Base-by-base conservation (phyloP, 2,113 vertebrate genomes). In the Pelecanoides urinatrix region DNA sequence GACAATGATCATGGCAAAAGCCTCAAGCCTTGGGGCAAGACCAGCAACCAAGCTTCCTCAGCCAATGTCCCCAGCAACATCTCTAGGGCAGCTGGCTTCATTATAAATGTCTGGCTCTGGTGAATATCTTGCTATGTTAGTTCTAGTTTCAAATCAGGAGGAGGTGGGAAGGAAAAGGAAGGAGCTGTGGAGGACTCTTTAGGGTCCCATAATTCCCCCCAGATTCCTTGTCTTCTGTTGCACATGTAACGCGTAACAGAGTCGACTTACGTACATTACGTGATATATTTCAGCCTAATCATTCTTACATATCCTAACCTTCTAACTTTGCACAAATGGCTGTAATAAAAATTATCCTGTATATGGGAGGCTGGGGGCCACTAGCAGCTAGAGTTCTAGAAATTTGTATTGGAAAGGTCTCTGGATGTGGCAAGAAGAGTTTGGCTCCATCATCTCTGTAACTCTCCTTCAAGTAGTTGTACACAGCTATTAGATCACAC, bases 201-300 rank as follows among this genome's bases (percentile, higher is more conserved):
- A 32, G 20, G 25, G 15, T 47, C 19, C 50, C 25, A 29, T 13
- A 71, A 27, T 32, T n/a, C n/a, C 16, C 34, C 27, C 29, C 17
- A 10, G 17, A 12, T 36, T 86, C 44, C 20, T 63, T 52, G 15
- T 34, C 38, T 81, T 63, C 50, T 38, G 7, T 45, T 65, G 56
- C 63, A 61, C 52, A 9, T 29, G 18, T 9, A 62, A 13, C 10
- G n/a, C 66, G 21, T 29, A 42, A 42, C 9, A 34, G 40, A 62
- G 30, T 3, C 67, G 40, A 25, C 4, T 47, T 30, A 12, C 0
- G 0, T 13, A 9, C 30, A 22, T 21, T 25, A 19, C 2, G 1
- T 17, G 26, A 73, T 27, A 7, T 36, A 55, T 61, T 72, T 73
- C 52, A 84, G 38, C 15, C 15, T 65, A 30, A 32, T 52, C 21